Percentiles rank a stretch among this genome's conserved stretches.
Conservation (phyloP, 1,140 invertebrate genomes). For the Drosophila ananassae region DNA sequence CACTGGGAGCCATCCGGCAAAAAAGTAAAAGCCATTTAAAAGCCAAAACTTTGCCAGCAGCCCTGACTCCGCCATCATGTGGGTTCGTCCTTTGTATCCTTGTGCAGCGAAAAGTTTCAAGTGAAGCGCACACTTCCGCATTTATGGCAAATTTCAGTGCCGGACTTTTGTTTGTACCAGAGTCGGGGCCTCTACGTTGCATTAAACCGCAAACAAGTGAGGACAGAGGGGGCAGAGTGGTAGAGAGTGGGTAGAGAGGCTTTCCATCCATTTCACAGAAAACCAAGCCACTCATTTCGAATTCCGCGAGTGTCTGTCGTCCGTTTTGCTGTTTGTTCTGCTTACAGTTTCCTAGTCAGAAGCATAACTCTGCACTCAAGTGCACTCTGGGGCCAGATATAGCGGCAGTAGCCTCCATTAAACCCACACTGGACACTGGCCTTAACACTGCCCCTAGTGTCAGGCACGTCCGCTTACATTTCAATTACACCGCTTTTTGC, state of each 20-base stretch:
- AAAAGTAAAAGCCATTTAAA: conserved; percentile 83
- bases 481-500: conserved; percentile 38
- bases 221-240: neutral
- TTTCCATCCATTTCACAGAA: neutral
- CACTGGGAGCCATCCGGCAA: conserved; percentile 77
- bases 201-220: conserved; percentile 40
- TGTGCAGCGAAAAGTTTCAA: conserved; percentile 57
- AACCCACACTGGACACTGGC: neutral
- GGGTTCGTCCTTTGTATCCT: conserved; percentile 36
- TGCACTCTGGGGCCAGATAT: conserved; percentile 46
- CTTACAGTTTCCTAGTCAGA: conserved; percentile 33
- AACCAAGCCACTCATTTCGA: conserved; percentile 47
- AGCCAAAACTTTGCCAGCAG: conserved; percentile 74
- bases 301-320: conserved; percentile 55
- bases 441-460: neutral
- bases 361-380: conserved; percentile 49
- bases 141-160: conserved; percentile 68
- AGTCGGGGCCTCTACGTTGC: conserved; percentile 27
- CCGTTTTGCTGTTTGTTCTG: conserved; percentile 49
- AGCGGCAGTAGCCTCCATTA: neutral
- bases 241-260: neutral
- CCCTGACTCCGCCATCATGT: conserved; percentile 13
- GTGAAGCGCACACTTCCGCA: conserved; percentile 57
- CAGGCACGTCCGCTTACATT: conserved; percentile 48
- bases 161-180: conserved; percentile 64